phyloP scores from a whole-genome alignment of 2,797 vertebrate species.

The Myotis myotis region DNA sequence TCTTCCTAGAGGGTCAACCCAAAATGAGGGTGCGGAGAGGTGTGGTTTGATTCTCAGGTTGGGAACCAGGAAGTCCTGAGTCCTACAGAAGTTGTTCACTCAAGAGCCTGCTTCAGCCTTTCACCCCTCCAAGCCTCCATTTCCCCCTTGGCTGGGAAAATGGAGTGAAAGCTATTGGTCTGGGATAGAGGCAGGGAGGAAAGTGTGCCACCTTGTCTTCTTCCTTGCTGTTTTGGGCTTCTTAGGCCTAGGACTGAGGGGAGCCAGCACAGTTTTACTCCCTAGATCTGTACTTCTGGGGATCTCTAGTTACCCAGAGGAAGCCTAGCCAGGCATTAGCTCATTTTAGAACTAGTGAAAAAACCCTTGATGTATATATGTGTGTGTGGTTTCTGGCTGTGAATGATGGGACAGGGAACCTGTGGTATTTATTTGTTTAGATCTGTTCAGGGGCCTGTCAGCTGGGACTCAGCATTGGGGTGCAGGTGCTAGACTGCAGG shows the following conservation, averaged over 20 bases:
- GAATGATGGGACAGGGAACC: neutral
- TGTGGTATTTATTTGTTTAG: conserved; percentile 52
- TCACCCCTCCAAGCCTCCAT: conserved; percentile 60
- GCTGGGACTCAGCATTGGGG: neutral
- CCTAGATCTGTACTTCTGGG: conserved; percentile 16
- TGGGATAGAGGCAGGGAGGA: conserved; percentile 39
- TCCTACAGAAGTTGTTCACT: conserved; percentile 69
- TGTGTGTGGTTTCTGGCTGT: conserved; percentile 18
- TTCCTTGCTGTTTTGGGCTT: conserved; percentile 43
- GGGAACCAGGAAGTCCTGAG: conserved; percentile 80
- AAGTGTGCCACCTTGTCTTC: conserved; percentile 22
- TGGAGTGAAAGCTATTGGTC: conserved; percentile 46
- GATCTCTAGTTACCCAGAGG: neutral
- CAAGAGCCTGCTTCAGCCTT: conserved; percentile 63
- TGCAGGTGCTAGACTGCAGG: neutral
- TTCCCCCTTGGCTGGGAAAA: conserved; percentile 65
- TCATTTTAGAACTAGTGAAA: conserved; percentile 1
- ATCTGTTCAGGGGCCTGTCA: conserved; percentile 6
- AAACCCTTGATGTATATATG: neutral
- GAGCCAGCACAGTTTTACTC: conserved; percentile 34
- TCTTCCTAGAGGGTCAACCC: conserved; percentile 59
- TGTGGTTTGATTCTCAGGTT: conserved; percentile 75
- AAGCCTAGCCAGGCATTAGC: conserved; percentile 14
- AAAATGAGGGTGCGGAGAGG: conserved; percentile 73
- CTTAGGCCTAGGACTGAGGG: conserved; percentile 37